A percentile compares a stretch with the other conserved stretches of the same genome.
These are phyloP conservation scores for Nerophis lumbriciformis DNA, from an alignment of 2,113 vertebrate genomes.

Conservation along the genomic window DNA sequence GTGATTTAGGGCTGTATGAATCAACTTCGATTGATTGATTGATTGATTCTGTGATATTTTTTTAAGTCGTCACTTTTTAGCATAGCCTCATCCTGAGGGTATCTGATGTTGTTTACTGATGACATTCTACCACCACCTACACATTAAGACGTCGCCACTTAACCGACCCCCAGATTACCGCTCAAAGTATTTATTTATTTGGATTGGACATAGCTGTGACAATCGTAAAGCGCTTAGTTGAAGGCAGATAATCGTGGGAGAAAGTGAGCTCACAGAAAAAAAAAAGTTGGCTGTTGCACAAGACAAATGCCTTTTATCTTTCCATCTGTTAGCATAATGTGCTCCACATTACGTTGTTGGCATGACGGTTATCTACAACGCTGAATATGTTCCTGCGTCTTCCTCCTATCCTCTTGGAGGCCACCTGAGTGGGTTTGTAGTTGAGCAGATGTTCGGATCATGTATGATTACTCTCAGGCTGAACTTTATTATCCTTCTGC, in stretches of 20 bases:
- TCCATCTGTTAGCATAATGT: constrained; percentile 13
- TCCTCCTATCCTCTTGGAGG: constrained; percentile 41
- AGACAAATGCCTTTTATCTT: constrained; percentile 21
- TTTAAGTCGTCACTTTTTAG: too few species aligned
- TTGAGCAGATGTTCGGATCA: constrained; percentile 31
- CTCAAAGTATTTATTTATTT: constrained; percentile 39
- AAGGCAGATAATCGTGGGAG: constrained; percentile 39
- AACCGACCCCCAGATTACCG: constrained; percentile 38
- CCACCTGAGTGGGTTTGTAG: constrained; percentile 15
- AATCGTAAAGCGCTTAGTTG: constrained; percentile 56
- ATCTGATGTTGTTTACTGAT: background rate
- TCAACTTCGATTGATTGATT: too few species aligned
- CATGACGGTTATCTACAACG: constrained; percentile 41
- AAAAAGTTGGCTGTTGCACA: too few species aligned
- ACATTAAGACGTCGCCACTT: constrained; percentile 33
- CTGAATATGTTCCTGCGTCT: constrained; percentile 39
- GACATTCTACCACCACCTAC: constrained; percentile 21
- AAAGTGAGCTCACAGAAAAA: too few species aligned
- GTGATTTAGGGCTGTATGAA: too few species aligned
- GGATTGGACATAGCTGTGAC: constrained; percentile 8
- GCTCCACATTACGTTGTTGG: constrained; percentile 22
- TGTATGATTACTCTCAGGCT: constrained; percentile 28
- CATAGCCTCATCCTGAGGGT: too few species aligned
- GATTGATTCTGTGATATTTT: too few species aligned
- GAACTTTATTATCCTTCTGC: constrained; percentile 4